These are phyloP conservation scores for Gila orcuttii DNA, from an alignment of 2,113 vertebrate species.

Conservation along the genomic window DNA sequence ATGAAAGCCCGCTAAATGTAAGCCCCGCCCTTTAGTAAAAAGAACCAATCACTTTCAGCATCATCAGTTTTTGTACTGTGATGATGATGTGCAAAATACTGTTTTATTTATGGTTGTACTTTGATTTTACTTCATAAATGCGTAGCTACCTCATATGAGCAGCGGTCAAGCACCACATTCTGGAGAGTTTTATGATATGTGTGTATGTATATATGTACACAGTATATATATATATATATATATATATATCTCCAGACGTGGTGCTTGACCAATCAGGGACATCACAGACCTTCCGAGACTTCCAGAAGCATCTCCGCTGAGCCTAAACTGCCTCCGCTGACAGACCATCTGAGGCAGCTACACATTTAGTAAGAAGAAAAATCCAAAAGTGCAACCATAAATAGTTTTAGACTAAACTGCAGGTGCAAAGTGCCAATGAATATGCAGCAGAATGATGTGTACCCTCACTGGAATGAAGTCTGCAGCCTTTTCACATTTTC, in stretches of 20 bases:
- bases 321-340: not conserved
- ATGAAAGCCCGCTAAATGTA: too few relatives aligned
- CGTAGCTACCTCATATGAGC: not conserved
- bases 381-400: slow-evolving; percentile 12
- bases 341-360: not conserved
- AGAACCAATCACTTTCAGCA: not conserved
- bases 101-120: not conserved
- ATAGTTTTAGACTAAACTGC: not conserved
- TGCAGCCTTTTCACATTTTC: slow-evolving; percentile 10
- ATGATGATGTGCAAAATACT: too few relatives aligned
- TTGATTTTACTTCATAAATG: slow-evolving; percentile 1
- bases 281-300: slow-evolving; percentile 6
- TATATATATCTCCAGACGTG: not conserved
- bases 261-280: slow-evolving; percentile 15
- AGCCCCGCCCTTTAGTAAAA: not conserved
- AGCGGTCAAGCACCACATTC: not conserved
- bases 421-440: not conserved
- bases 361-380: not conserved
- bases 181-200: not conserved
- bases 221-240: too few relatives aligned
- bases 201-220: too few relatives aligned
- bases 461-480: not conserved
- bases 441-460: not conserved
- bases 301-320: not conserved
- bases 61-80: not conserved